Evolutionary conservation across 1,140 invertebrate genomes (phyloP).

Genomic region (Heliconius eleuchia): DNA sequence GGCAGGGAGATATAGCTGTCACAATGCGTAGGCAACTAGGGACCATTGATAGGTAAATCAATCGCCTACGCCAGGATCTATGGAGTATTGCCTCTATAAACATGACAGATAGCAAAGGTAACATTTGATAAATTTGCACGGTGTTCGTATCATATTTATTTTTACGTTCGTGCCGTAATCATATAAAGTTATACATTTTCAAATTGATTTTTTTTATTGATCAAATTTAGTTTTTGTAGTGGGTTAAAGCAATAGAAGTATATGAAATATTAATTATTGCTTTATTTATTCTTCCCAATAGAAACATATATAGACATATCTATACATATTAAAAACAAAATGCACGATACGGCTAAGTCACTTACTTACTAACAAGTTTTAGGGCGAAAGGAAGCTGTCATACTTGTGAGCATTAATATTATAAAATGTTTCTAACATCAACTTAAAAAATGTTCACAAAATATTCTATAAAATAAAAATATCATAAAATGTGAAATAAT

Average conservation of each 20-base stretch:
- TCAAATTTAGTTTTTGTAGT: no score
- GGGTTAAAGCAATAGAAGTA: no score
- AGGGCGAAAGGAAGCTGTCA: no score
- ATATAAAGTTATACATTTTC: no score
- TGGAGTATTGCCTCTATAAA: constrained; percentile 41
- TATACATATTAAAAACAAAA: no score
- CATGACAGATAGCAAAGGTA: constrained; percentile 19
- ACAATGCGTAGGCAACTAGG: constrained; percentile 41
- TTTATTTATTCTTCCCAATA: no score
- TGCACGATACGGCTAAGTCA: no score
- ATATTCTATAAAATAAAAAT: neutral
- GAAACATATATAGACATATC: no score
- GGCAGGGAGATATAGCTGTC: constrained; percentile 22
- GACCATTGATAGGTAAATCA: constrained; percentile 59
- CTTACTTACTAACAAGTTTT: no score
- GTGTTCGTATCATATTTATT: neutral
- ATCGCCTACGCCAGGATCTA: constrained; percentile 56
- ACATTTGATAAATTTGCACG: neutral
- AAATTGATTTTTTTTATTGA: no score
- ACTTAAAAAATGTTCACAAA: neutral
- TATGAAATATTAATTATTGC: no score
- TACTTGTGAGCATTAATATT: neutral
- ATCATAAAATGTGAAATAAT: neutral
- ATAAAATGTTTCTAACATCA: neutral
- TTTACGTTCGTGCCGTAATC: no score